Base-by-base conservation (phyloP, 2,797 vertebrate genomes). In the Eulemur rubriventer region DNA sequence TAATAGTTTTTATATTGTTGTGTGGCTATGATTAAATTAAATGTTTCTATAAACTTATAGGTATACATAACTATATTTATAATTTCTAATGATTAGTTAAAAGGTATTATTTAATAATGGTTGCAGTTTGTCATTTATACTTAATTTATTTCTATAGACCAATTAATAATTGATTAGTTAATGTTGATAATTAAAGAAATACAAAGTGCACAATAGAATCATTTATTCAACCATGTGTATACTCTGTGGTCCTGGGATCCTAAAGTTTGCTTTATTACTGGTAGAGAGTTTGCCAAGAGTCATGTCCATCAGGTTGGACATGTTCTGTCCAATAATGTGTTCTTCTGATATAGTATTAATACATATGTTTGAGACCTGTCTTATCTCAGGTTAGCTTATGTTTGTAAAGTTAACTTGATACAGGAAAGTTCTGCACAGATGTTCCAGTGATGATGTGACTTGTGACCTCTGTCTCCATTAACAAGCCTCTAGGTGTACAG, bases 121-220 rank as follows among this genome's bases (percentile, higher is more conserved):
- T 41, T 61, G 3, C 2, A 89, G 61, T 89, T 69, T 67, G 24
- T 67, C 48, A 48, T 67, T 85, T 76, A 95, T 86, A 94, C 9
- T 72, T 83, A 4, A 61, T 35, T 87, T 20, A 43, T 61, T 90
- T 90, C 61, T 55, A 76, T 41, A 87, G 11, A 35, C 0, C 28
- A 94, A 82, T 78, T 81, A 38, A 33, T 80, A 85, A 59, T 22
- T 90, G 33, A n/a, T 48, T 28, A 93, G 35, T 91, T 78, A 76
- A 67, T 61, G 57, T 65, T 83, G 94, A 35, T 89, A 38, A 79
- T 55, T 73, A 59, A 85, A 50, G 26, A 95, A 93, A 80, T 84
- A 70, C 24, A 76, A 61, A 69, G 90, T 86, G 22, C 4, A 84
- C 1, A 52, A 14, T 22, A 96, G 18, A 63, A 87, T 35, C 69